Percentiles rank a stretch among this genome's conserved stretches.
phyloP scores from a whole-genome alignment of 2,797 vertebrate species.

The Falco novaeseelandiae region DNA sequence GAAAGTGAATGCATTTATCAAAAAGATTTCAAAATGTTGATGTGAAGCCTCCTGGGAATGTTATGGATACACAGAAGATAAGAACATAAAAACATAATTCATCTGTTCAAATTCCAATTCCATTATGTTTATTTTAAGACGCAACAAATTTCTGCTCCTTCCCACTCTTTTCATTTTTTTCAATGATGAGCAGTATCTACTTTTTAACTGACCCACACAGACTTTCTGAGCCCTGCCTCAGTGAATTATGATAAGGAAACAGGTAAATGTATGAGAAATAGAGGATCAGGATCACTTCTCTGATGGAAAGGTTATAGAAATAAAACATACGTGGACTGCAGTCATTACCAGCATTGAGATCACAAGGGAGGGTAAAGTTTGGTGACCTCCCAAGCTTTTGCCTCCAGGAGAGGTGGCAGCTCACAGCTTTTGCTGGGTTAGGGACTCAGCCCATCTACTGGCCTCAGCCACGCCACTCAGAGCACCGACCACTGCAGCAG shows the following conservation, averaged over 20 bases:
- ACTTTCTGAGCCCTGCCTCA: neutral
- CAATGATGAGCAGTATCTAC: neutral
- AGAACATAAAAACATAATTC: constrained; percentile 62
- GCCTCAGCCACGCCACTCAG: accelerated
- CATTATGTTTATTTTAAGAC: constrained; percentile 43
- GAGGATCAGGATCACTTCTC: neutral
- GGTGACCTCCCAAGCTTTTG: neutral
- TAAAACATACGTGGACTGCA: neutral
- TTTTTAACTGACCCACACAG: neutral
- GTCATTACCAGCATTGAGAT: accelerated
- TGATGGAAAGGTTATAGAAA: neutral
- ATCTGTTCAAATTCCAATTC: constrained; percentile 34
- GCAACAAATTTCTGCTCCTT: constrained; percentile 35
- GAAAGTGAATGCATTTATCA: constrained; percentile 56
- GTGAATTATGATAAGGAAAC: neutral
- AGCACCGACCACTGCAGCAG: accelerated
- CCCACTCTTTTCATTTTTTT: neutral
- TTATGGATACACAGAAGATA: constrained; percentile 58
- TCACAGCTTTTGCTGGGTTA: neutral
- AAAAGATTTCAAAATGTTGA: constrained; percentile 69
- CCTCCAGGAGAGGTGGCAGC: neutral
- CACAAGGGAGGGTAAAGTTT: neutral
- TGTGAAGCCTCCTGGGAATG: constrained; percentile 62
- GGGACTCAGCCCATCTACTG: neutral
- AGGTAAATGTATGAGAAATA: neutral